phyloP scores from a whole-genome alignment of 2,797 vertebrate species.

The Sebastes elongatus region DNA sequence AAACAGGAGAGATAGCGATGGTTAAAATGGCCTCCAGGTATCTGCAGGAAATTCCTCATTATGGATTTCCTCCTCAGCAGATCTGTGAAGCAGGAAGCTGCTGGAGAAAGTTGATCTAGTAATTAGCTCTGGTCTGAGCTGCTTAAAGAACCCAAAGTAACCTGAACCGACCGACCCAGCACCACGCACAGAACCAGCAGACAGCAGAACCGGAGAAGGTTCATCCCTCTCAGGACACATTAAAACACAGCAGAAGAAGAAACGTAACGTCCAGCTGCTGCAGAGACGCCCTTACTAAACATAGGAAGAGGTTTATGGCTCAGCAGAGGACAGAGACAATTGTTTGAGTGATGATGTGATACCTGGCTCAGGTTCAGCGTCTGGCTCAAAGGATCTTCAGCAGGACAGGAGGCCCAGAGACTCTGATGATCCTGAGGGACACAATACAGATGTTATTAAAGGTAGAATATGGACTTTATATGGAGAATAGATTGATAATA shows the following conservation, averaged over 20 bases:
- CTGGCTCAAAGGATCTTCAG: constrained; percentile 28
- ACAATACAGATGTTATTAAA: not conserved
- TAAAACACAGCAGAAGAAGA: too few relatives aligned
- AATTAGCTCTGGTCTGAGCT: not conserved
- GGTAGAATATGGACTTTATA: too few relatives aligned
- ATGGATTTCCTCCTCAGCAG: not conserved
- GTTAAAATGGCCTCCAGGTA: not conserved
- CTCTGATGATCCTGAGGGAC: constrained; percentile 20
- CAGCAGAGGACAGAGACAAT: too few relatives aligned
- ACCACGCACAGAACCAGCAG: too few relatives aligned
- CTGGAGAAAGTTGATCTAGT: not conserved
- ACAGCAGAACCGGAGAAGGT: too few relatives aligned
- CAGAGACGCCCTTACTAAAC: too few relatives aligned
- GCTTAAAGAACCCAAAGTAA: not conserved
- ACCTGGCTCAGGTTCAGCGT: constrained; percentile 28
- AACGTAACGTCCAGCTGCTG: too few relatives aligned
- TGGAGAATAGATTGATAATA: too few relatives aligned
- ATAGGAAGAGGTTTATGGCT: too few relatives aligned
- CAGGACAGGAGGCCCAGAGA: constrained; percentile 1
- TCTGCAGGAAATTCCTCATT: constrained; percentile 46
- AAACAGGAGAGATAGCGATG: not conserved
- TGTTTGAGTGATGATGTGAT: not conserved
- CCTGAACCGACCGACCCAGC: too few relatives aligned
- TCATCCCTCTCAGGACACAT: too few relatives aligned
- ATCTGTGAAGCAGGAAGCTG: not conserved